These are phyloP conservation scores for Napeogenes inachia DNA, from an alignment of 2,888 invertebrate species.

Conservation along the genomic window DNA sequence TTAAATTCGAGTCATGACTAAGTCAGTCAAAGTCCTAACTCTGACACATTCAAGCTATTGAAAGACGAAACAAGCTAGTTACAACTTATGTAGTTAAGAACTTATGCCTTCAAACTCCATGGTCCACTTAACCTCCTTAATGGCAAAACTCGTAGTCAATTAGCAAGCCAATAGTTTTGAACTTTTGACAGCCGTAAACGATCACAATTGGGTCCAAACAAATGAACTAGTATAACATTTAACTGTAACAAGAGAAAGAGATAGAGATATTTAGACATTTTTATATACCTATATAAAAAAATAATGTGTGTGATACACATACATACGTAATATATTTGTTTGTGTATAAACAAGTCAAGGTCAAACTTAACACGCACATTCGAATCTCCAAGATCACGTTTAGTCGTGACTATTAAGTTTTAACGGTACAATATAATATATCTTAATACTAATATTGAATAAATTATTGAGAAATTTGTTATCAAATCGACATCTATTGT, in stretches of 20 bases:
- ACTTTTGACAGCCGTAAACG: conserved; percentile 58
- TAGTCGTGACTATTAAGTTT: conserved; percentile 38
- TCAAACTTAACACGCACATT: conserved; percentile 40
- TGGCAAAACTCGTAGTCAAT: conserved; percentile 64
- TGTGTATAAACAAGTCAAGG: conserved; percentile 45
- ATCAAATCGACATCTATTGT: no score
- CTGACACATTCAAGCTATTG: conserved; percentile 1
- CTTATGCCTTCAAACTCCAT: conserved; percentile 35
- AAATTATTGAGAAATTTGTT: not conserved
- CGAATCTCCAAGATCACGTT: conserved; percentile 37
- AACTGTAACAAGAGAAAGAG: conserved; percentile 32
- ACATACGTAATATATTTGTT: conserved; percentile 11
- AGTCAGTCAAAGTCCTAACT: not conserved
- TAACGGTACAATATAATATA: no score
- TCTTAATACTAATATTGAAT: no score
- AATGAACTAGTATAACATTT: conserved; percentile 52
- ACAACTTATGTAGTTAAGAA: conserved; percentile 13
- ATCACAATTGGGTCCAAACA: conserved; percentile 56
- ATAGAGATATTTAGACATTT: no score
- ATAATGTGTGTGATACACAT: no score
- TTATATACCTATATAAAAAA: no score
- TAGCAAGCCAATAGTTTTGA: conserved; percentile 63
- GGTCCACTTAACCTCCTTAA: conserved; percentile 63
- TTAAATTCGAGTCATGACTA: not conserved
- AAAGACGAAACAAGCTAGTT: conserved; percentile 8